phyloP scores from a whole-genome alignment of 1,140 invertebrate species.

The Elysia chlorotica region DNA sequence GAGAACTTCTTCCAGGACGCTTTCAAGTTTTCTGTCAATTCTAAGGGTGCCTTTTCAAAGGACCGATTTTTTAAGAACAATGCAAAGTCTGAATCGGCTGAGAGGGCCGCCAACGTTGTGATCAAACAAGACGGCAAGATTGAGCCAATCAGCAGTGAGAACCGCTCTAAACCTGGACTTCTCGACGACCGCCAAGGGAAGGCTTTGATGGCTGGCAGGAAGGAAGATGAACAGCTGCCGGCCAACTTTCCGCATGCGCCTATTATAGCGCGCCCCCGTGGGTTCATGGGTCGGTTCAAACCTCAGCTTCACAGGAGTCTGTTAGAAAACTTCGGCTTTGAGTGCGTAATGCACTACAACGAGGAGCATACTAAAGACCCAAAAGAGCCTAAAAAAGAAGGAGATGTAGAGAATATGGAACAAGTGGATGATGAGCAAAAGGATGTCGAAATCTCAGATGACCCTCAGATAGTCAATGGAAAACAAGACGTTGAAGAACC shows the following conservation, averaged over 20 bases:
- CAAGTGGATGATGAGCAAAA: slow-evolving; percentile 30
- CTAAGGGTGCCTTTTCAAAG: not conserved
- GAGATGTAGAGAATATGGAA: slow-evolving; percentile 28
- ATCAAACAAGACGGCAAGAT: slow-evolving; percentile 25
- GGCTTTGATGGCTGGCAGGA: not conserved
- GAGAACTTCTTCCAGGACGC: no score
- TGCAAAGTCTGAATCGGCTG: not conserved
- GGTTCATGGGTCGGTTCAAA: slow-evolving; percentile 63
- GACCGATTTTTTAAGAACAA: not conserved
- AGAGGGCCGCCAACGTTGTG: slow-evolving; percentile 16
- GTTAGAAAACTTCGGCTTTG: slow-evolving; percentile 91
- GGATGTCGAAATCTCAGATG: slow-evolving; percentile 22
- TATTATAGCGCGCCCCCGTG: slow-evolving; percentile 65
- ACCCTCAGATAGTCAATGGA: no score
- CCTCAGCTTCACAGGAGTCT: slow-evolving; percentile 88
- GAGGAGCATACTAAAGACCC: slow-evolving; percentile 74
- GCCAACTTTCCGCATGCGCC: slow-evolving; percentile 24
- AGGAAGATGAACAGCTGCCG: slow-evolving; percentile 22
- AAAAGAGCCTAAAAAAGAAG: slow-evolving; percentile 36
- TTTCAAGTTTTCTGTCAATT: no score
- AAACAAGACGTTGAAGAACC: slow-evolving; percentile 1
- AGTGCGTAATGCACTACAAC: slow-evolving; percentile 95
- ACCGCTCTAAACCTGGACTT: not conserved
- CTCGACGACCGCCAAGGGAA: not conserved
- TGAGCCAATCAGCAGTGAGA: slow-evolving; percentile 5